A percentile compares a stretch with the other conserved stretches of the same genome.
phyloP scores from a whole-genome alignment of 2,797 vertebrate genomes.

The Danionella dracula region DNA sequence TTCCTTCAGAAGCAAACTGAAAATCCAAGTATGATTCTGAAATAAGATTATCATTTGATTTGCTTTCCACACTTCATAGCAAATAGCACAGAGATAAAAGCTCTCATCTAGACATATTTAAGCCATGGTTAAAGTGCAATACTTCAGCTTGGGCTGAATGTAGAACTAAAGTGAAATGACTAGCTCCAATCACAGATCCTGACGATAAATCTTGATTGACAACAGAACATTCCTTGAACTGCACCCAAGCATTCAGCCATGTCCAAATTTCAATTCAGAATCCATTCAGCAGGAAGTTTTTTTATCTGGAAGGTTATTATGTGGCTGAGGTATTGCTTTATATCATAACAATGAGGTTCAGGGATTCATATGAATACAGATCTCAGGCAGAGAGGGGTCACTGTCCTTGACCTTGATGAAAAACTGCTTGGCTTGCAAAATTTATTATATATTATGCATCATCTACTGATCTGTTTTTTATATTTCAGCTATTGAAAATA shows the following conservation, averaged over 20 bases:
- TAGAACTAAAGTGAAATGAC: too few species aligned
- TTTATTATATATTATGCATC: slow-evolving; percentile 35
- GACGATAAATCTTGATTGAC: background rate
- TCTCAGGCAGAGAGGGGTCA: slow-evolving; percentile 1
- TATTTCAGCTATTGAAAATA: slow-evolving; percentile 19
- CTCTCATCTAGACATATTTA: too few species aligned
- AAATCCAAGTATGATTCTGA: too few species aligned
- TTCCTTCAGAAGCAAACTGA: too few species aligned
- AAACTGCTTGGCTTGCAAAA: slow-evolving; percentile 24
- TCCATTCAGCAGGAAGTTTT: background rate
- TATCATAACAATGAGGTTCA: slow-evolving; percentile 10
- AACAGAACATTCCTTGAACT: slow-evolving; percentile 1
- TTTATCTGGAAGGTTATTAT: slow-evolving; percentile 39
- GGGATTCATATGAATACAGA: slow-evolving; percentile 5
- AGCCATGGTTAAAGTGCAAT: too few species aligned
- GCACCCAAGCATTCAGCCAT: background rate
- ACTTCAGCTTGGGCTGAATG: too few species aligned
- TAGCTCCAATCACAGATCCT: background rate
- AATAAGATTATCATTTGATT: too few species aligned
- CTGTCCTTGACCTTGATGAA: slow-evolving; percentile 5
- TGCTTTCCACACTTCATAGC: too few species aligned
- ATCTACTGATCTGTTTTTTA: slow-evolving; percentile 2
- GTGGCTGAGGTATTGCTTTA: slow-evolving; percentile 9
- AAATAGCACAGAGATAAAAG: too few species aligned
- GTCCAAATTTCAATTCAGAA: too few species aligned